Conservation (phyloP, 2,797 vertebrate species). For the Psittacula echo region DNA sequence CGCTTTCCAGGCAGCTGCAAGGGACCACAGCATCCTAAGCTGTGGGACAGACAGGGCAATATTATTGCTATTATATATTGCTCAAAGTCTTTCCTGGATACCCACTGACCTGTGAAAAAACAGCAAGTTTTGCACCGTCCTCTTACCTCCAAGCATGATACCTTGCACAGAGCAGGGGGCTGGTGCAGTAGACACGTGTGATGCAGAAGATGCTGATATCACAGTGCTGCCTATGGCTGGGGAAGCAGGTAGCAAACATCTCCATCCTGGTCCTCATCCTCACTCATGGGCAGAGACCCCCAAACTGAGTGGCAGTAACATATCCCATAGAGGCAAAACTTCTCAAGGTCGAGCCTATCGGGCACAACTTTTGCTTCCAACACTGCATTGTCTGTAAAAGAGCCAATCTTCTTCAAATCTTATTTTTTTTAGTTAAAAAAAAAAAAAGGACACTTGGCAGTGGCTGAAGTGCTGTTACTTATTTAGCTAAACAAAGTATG, state of each 20-base stretch:
- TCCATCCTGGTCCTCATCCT: neutral
- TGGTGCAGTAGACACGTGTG: rapidly evolving
- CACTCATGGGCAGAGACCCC: rapidly evolving
- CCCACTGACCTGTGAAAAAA: neutral
- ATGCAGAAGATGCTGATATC: neutral
- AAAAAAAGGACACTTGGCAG: neutral
- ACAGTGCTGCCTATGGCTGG: neutral
- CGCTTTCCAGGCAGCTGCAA: neutral
- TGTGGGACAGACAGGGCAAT: neutral
- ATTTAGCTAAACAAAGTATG: neutral
- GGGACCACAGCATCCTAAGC: neutral
- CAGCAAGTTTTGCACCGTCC: neutral
- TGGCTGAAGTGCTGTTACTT: neutral
- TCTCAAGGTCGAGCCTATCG: rapidly evolving
- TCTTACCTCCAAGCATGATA: rapidly evolving
- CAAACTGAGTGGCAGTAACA: no score
- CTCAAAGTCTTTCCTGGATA: neutral
- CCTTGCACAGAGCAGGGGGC: rapidly evolving
- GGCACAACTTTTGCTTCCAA: neutral
- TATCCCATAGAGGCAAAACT: neutral
- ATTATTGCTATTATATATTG: rapidly evolving
- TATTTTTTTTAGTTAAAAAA: neutral
- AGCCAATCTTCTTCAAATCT: neutral
- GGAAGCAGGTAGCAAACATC: neutral
- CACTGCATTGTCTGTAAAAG: neutral